Evolutionary conservation across 2,113 vertebrate species (phyloP), one percentile per base, ranked within the genome.

Genomic region (Perca schrenkii): DNA sequence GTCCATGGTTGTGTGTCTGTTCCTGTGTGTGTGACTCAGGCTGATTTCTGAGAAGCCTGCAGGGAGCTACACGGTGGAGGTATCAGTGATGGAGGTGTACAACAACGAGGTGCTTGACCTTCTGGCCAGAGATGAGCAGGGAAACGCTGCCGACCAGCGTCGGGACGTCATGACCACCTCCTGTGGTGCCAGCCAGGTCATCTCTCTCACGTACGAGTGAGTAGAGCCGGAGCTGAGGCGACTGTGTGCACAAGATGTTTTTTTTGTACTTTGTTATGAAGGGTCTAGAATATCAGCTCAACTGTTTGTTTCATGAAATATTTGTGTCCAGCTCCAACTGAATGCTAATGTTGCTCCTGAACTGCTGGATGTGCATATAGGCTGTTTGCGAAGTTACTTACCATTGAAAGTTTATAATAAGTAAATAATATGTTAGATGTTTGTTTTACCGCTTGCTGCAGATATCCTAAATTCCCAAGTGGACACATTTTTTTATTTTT

Each of bases 61-160:
- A 3, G 91, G 88, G 74, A 95, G 84, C 79, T 92, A 94, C 61
- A 90, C 90, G 19, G 94, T 96, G 63, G 95, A 96, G n/a, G 93
- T 97, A 76, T 97, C 97, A 25, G 89, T 96, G 68, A 89, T 96
- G 82, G 96, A 98, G 90, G 96, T 97, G 46, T 96, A 97, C 85
- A 97, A 97, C 89, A 97, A 97, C 12, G 95, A 96, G 72, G 80
- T 96, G 79, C 94, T 96, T 72, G 97, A 97, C 93, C 96, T 98
- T 81, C 91, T 98, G 94, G 94, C 96, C 69, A 95, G 87, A 85
- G 95, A 96, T 15, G 84, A 89, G 31, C 87, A 63, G 50, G 89
- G 94, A 6, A 91, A 46, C 25, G 58, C 46, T 0, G 77, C 50
- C 6, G 88, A 3, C 80, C 86, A 95, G 89, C 90, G 91, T 81